These are phyloP conservation scores for Mnemiopsis leidyi DNA, from an alignment of 37 sponge, comb jelly and placozoan genomes.

Conservation along the genomic window DNA sequence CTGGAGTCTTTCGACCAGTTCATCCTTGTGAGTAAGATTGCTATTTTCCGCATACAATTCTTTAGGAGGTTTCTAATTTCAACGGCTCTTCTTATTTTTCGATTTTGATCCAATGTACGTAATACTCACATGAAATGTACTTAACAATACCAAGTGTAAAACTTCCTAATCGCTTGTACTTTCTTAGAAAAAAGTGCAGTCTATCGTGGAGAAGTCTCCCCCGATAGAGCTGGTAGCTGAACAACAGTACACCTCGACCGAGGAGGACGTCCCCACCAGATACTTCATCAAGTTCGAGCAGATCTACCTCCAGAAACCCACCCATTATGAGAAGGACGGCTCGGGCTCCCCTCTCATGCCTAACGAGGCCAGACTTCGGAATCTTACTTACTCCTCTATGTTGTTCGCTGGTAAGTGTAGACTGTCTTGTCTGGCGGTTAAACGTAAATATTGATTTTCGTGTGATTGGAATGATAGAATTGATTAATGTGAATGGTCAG, in stretches of 20 bases:
- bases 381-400: constrained; percentile 78
- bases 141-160: too few relatives aligned
- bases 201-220: constrained; percentile 95
- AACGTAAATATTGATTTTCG: neutral
- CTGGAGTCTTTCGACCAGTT: constrained; percentile 99
- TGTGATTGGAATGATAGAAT: too few relatives aligned
- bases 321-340: constrained; percentile 99
- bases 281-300: constrained; percentile 99
- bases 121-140: too few relatives aligned
- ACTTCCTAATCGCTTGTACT: too few relatives aligned
- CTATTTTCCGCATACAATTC: too few relatives aligned
- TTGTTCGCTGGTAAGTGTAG: constrained; percentile 27
- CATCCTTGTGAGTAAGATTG: constrained; percentile 67
- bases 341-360: constrained; percentile 93
- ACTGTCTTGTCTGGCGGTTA: neutral
- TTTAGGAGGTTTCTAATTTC: too few relatives aligned
- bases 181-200: constrained; percentile 95
- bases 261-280: constrained; percentile 71
- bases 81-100: too few relatives aligned
- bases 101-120: too few relatives aligned
- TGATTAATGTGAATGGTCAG: too few relatives aligned
- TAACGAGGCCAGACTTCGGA: constrained; percentile 95
- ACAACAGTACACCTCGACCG: constrained; percentile 72
- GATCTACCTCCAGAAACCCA: constrained; percentile 98
- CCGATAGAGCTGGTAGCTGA: constrained; percentile 94